Conservation (phyloP, 1,140 invertebrate genomes). For the Aphelenchoides fujianensis region DNA sequence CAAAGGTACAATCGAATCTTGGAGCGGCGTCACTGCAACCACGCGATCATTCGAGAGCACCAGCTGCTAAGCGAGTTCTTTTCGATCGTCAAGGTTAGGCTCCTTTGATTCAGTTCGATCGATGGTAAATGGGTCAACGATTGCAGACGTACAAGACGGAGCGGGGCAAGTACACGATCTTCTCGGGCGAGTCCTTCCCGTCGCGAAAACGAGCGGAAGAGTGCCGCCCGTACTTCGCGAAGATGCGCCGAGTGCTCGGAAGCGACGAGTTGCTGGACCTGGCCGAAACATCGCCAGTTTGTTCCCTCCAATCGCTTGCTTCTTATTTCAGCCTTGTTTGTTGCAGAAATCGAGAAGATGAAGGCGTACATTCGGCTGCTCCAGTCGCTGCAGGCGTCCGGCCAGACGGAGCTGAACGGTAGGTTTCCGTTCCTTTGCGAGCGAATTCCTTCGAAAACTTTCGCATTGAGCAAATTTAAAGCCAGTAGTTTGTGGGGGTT, state of each 20-base stretch:
- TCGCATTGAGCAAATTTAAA: too few species aligned
- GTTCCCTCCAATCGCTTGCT: too few species aligned
- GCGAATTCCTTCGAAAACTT: too few species aligned
- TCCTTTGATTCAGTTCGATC: not conserved
- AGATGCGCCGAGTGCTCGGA: slow-evolving; percentile 8
- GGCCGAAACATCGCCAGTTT: too few species aligned
- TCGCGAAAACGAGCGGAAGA: slow-evolving; percentile 16
- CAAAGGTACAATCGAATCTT: slow-evolving; percentile 18
- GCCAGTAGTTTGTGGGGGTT: too few species aligned
- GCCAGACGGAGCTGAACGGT: slow-evolving; percentile 13
- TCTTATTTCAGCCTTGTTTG: too few species aligned
- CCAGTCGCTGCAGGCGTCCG: not conserved
- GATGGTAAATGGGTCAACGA: not conserved
- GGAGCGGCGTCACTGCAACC: slow-evolving; percentile 5
- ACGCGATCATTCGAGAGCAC: slow-evolving; percentile 7
- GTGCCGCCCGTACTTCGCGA: slow-evolving; percentile 9
- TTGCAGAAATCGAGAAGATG: slow-evolving; percentile 14
- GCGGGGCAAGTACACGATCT: slow-evolving; percentile 4
- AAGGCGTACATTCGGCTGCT: not conserved
- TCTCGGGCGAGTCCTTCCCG: slow-evolving; percentile 9
- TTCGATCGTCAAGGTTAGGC: slow-evolving; percentile 10
- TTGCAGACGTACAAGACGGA: slow-evolving; percentile 14
- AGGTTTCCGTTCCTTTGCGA: too few species aligned
- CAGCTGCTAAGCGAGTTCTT: slow-evolving; percentile 21
- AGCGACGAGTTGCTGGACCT: not conserved